phyloP scores from a whole-genome alignment of 2,113 vertebrate genomes.

The Heliornis fulica region DNA sequence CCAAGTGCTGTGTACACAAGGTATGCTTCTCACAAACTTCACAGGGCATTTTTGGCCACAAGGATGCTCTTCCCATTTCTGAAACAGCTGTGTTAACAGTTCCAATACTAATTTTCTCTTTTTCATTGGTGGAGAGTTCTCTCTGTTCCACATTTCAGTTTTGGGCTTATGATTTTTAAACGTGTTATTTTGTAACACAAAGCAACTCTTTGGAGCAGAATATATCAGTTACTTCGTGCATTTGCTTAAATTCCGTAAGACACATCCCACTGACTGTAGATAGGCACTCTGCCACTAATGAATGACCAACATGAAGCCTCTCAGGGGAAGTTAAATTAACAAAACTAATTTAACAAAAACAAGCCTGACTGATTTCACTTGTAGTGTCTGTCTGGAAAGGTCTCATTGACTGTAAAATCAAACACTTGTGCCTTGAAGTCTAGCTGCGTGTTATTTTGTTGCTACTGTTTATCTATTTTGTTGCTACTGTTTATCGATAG shows the following conservation, averaged over 20 bases:
- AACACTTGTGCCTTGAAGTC: neutral
- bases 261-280: neutral
- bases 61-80: neutral
- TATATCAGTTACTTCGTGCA: rapidly evolving
- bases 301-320: neutral
- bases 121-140: neutral
- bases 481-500: neutral
- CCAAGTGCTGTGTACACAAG: neutral
- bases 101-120: neutral
- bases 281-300: neutral
- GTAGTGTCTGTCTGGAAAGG: neutral
- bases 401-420: neutral
- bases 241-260: neutral
- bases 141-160: neutral
- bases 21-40: neutral
- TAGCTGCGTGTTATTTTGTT: neutral
- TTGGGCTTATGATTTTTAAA: neutral
- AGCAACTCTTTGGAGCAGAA: neutral
- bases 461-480: neutral
- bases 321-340: neutral
- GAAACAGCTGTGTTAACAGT: neutral
- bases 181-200: neutral
- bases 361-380: neutral
- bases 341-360: too few species aligned
- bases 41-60: neutral